phyloP scores from a whole-genome alignment of 2,113 vertebrate genomes.

The Stictonetta naevosa region DNA sequence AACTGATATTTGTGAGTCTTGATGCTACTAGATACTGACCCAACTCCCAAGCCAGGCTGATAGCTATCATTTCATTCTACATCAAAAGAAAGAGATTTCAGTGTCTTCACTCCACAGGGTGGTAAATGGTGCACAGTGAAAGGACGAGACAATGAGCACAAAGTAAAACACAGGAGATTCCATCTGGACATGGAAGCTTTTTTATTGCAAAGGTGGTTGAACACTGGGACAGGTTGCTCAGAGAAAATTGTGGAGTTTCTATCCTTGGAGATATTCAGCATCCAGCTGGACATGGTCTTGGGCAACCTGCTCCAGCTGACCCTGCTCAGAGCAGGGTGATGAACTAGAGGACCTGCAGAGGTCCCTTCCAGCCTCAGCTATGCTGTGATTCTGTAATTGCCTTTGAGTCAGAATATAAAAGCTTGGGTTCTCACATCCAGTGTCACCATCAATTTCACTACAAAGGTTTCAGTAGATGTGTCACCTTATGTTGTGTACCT shows the following conservation, averaged over 20 bases:
- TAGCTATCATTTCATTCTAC: not conserved
- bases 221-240: not conserved
- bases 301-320: not conserved
- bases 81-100: not conserved
- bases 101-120: not conserved
- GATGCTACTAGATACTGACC: not conserved
- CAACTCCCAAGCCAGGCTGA: not conserved
- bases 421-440: not conserved
- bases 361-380: not conserved
- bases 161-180: not conserved
- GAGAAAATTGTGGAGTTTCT: not conserved
- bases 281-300: not conserved
- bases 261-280: not conserved
- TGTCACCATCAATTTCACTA: not conserved
- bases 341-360: not conserved
- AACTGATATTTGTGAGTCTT: not conserved
- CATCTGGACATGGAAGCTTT: not conserved
- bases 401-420: not conserved
- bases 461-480: not conserved
- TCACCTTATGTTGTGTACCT: constrained; percentile 73
- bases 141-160: not conserved
- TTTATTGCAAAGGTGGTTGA: not conserved
- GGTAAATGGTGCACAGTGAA: not conserved
- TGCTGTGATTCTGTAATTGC: not conserved
- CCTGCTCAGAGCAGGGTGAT: not conserved